Percentiles rank a stretch among this genome's conserved stretches.
Evolutionary conservation across 2,113 vertebrate genomes (phyloP).

Genomic region (Phalacrocorax aristotelis): DNA sequence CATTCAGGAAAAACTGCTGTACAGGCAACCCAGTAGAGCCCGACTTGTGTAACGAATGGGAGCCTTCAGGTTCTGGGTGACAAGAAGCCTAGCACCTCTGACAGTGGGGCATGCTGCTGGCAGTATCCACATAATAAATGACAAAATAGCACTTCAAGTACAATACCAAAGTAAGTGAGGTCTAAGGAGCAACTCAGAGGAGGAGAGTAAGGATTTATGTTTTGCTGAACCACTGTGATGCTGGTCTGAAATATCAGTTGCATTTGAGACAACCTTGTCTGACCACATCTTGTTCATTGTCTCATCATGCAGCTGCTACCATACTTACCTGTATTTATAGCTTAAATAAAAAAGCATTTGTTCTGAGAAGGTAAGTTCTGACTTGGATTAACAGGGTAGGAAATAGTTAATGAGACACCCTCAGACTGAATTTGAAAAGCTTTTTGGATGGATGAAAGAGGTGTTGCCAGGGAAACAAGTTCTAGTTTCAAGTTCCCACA

Average conservation of each 20-base stretch:
- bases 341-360: neutral
- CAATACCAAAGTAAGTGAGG: neutral
- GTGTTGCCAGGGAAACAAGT: conserved; percentile 10
- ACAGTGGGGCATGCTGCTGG: neutral
- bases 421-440: neutral
- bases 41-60: neutral
- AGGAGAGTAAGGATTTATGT: neutral
- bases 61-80: neutral
- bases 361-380: neutral
- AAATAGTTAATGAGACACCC: neutral
- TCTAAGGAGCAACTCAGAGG: neutral
- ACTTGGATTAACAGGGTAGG: neutral
- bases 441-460: neutral
- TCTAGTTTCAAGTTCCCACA: neutral
- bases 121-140: neutral
- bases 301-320: neutral
- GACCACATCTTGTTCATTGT: neutral
- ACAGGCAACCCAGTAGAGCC: neutral
- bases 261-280: neutral
- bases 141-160: neutral
- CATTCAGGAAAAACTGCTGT: neutral
- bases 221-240: neutral
- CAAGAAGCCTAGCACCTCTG: neutral
- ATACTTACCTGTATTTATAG: neutral
- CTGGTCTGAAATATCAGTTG: neutral